A percentile compares a stretch with the other conserved stretches of the same genome.
phyloP scores from a whole-genome alignment of 2,888 invertebrate species.

The Thelaira solivaga region DNA sequence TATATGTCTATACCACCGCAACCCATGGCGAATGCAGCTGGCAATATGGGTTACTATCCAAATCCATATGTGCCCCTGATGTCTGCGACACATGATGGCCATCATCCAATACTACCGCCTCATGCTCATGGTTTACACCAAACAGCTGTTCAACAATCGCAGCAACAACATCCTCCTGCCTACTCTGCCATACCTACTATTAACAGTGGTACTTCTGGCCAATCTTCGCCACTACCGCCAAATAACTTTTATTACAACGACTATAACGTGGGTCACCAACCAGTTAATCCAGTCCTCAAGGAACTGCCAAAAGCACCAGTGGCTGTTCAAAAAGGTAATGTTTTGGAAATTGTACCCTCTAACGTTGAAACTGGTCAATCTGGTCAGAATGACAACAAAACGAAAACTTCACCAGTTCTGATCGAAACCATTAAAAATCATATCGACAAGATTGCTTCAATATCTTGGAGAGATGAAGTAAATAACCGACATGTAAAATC shows the following conservation, averaged over 20 bases:
- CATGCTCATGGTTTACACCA: conserved; percentile 40
- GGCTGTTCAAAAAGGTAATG: conserved; percentile 76
- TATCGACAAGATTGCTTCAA: conserved; percentile 31
- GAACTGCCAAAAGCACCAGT: conserved; percentile 71
- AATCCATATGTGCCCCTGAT: conserved; percentile 65
- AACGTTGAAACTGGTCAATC: conserved; percentile 51
- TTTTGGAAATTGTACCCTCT: conserved; percentile 75
- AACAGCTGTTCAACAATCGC: conserved; percentile 19
- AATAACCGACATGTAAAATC: conserved; percentile 67
- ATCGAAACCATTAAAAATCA: conserved; percentile 36
- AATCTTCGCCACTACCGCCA: conserved; percentile 23
- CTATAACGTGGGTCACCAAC: conserved; percentile 39
- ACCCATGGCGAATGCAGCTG: conserved; percentile 56
- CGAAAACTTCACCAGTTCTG: conserved; percentile 41
- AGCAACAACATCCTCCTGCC: conserved; percentile 56
- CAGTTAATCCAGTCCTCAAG: conserved; percentile 66
- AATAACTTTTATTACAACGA: conserved; percentile 60
- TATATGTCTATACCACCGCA: conserved; percentile 69
- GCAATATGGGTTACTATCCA: conserved; percentile 39
- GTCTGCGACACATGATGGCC: conserved; percentile 64
- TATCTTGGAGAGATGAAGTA: conserved; percentile 69
- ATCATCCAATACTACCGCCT: conserved; percentile 45
- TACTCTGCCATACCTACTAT: conserved; percentile 62
- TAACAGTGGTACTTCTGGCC: conserved; percentile 17
- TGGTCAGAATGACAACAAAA: conserved; percentile 13